Evolutionary conservation across 2,797 vertebrate genomes (phyloP).

Genomic region (Myotis vivesi): DNA sequence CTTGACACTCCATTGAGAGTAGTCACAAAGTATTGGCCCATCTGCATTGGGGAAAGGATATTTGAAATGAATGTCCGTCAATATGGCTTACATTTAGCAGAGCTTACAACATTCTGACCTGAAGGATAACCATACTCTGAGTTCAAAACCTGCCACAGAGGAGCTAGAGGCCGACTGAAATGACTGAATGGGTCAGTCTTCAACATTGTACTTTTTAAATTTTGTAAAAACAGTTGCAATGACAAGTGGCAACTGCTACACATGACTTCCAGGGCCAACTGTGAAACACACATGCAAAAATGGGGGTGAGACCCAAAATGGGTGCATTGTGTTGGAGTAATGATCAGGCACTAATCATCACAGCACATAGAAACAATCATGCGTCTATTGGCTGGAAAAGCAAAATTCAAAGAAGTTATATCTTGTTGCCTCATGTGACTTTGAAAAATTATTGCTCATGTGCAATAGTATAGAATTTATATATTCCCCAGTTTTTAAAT

Average conservation of each 20-base stretch:
- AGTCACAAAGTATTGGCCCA: not conserved
- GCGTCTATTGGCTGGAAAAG: not conserved
- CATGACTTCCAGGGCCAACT: not conserved
- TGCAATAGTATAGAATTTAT: not conserved
- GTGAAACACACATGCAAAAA: not conserved
- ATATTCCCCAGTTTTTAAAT: constrained; percentile 27
- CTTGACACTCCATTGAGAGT: not conserved
- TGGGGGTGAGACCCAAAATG: not conserved
- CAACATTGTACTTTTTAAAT: not conserved
- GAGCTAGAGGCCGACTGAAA: not conserved
- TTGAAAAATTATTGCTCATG: not conserved
- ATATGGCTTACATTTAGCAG: not conserved
- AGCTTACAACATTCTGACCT: not conserved
- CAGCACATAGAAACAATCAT: not conserved
- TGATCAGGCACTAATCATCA: not conserved
- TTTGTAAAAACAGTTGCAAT: not conserved
- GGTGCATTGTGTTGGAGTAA: not conserved
- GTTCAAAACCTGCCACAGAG: not conserved
- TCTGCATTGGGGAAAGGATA: not conserved
- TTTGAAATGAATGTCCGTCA: not conserved
- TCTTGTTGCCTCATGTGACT: not conserved
- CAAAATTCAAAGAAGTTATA: not conserved
- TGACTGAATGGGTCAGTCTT: not conserved
- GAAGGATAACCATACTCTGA: not conserved
- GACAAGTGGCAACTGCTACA: not conserved